Conservation (phyloP, 1,140 invertebrate genomes). For the Dryas iulia region DNA sequence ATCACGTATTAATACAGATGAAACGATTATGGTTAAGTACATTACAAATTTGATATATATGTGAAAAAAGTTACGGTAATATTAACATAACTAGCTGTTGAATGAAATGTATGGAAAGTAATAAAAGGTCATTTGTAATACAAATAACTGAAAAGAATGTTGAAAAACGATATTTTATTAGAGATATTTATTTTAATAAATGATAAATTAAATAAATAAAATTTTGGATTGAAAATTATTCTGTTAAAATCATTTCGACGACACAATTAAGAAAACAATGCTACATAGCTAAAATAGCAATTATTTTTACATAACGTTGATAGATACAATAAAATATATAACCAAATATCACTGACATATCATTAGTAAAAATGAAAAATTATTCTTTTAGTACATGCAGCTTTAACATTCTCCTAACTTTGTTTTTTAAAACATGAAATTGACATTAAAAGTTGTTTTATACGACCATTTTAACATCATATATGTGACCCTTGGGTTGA, state of each 20-base stretch:
- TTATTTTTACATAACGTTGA: background rate
- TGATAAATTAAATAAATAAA: too few relatives aligned
- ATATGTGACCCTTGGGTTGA: background rate
- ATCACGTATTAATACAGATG: too few relatives aligned
- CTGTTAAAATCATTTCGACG: background rate
- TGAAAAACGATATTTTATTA: background rate
- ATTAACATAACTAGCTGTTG: too few relatives aligned
- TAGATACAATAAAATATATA: background rate
- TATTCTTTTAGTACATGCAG: background rate
- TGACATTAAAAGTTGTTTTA: background rate
- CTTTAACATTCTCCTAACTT: background rate
- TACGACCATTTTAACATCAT: background rate
- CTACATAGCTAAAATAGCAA: background rate
- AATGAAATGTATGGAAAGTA: too few relatives aligned
- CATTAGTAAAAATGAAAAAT: background rate
- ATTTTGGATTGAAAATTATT: background rate
- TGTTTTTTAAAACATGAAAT: background rate
- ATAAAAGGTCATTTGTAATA: too few relatives aligned
- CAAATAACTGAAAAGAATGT: background rate
- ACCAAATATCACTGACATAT: background rate
- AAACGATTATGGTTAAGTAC: too few relatives aligned
- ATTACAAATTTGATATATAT: too few relatives aligned
- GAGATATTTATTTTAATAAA: too few relatives aligned
- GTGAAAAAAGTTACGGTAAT: too few relatives aligned
- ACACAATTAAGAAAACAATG: background rate